These are phyloP conservation scores for Oncorhynchus masou DNA, from an alignment of 2,113 vertebrate genomes.

Conservation along the genomic window DNA sequence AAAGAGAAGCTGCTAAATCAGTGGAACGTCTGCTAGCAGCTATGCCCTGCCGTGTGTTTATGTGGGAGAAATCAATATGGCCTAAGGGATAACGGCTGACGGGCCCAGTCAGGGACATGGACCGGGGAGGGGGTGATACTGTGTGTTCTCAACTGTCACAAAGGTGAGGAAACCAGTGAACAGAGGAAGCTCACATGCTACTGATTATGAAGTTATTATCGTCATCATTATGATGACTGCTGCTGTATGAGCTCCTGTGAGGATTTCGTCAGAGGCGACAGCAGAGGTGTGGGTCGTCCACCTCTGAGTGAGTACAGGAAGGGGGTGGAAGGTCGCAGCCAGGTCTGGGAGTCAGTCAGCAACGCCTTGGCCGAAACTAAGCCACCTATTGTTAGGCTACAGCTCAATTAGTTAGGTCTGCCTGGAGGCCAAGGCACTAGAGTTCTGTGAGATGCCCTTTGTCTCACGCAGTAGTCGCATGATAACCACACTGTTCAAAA, in stretches of 20 bases:
- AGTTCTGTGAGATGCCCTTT: background rate
- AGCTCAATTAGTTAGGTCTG: slow-evolving; percentile 39
- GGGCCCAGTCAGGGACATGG: background rate
- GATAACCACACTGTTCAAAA: background rate
- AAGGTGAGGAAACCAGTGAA: no score
- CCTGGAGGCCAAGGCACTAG: background rate
- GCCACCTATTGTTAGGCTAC: slow-evolving; percentile 53
- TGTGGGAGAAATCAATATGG: background rate
- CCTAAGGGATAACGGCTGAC: background rate
- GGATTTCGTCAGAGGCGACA: no score
- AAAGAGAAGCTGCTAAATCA: background rate
- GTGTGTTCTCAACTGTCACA: no score
- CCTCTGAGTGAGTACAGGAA: no score
- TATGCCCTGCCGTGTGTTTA: background rate
- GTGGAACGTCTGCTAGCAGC: background rate
- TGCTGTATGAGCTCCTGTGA: no score
- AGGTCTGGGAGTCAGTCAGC: background rate
- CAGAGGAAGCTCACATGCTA: no score
- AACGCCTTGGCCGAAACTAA: slow-evolving; percentile 25
- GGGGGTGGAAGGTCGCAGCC: background rate
- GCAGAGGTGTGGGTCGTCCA: no score
- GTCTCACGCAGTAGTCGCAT: background rate
- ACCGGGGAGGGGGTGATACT: background rate
- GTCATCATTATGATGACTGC: no score
- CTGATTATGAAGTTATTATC: no score